phyloP scores from a whole-genome alignment of 1,140 invertebrate species.

The Zaprionus ornatus region DNA sequence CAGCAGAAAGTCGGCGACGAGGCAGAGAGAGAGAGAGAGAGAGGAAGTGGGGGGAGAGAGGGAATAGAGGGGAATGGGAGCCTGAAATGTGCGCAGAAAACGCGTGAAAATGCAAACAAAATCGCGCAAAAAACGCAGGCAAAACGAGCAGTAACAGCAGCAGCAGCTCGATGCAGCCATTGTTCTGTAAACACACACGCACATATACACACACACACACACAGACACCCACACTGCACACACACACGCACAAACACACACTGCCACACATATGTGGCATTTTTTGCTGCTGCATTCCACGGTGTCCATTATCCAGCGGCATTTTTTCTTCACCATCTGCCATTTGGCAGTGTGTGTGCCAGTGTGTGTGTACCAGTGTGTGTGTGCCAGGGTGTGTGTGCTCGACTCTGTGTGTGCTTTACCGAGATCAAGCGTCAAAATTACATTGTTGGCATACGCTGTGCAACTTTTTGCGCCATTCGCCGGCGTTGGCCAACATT shows the following conservation, averaged over 20 bases:
- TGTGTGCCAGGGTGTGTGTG: slow-evolving; percentile 9
- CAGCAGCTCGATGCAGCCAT: slow-evolving; percentile 42
- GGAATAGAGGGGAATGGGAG: neutral
- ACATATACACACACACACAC: slow-evolving; percentile 15
- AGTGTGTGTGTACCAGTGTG: neutral
- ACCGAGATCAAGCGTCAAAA: slow-evolving; percentile 79
- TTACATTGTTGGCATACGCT: slow-evolving; percentile 81
- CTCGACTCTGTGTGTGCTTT: slow-evolving; percentile 22
- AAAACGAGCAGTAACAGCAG: slow-evolving; percentile 34
- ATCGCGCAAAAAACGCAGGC: slow-evolving; percentile 47
- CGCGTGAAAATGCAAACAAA: slow-evolving; percentile 52
- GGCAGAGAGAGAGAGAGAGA: neutral
- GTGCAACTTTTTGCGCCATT: slow-evolving; percentile 47
- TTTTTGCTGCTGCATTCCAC: slow-evolving; percentile 56
- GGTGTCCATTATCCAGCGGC: slow-evolving; percentile 64
- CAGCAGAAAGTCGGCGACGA: slow-evolving; percentile 18
- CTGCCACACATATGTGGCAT: slow-evolving; percentile 27
- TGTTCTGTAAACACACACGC: slow-evolving; percentile 44
- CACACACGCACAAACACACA: slow-evolving; percentile 4
- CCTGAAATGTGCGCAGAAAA: slow-evolving; percentile 24
- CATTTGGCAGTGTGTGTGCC: slow-evolving; percentile 33
- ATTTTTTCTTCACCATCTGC: slow-evolving; percentile 35
- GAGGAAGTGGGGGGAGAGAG: neutral
- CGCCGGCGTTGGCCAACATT: slow-evolving; percentile 40
- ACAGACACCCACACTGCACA: slow-evolving; percentile 2